A percentile compares a stretch with the other conserved stretches of the same genome.
phyloP scores from a whole-genome alignment of 2,888 invertebrate genomes.

The Helobdella robusta region DNA sequence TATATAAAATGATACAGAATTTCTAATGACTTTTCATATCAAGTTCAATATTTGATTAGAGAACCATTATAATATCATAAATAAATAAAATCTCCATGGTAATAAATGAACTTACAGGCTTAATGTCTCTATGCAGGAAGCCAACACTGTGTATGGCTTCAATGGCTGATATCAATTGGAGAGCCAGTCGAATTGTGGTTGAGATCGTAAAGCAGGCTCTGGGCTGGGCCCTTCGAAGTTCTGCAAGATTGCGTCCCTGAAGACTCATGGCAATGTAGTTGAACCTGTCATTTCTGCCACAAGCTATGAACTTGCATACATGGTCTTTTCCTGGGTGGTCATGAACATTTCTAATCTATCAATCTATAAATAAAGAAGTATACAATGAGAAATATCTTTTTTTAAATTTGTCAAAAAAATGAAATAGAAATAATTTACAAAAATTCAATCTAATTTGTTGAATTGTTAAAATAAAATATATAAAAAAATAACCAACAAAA shows the following conservation, averaged over 20 bases:
- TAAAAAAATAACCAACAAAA: too few relatives aligned
- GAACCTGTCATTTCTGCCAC: constrained; percentile 94
- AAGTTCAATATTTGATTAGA: neutral
- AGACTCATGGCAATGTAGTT: constrained; percentile 99
- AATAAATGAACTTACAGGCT: constrained; percentile 59
- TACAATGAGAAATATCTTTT: too few relatives aligned
- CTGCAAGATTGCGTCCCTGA: constrained; percentile 92
- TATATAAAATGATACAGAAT: neutral
- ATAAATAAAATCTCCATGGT: neutral
- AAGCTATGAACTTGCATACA: constrained; percentile 96
- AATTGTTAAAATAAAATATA: too few relatives aligned
- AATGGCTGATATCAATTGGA: constrained; percentile 78
- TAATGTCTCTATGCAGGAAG: constrained; percentile 95
- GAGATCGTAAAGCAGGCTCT: constrained; percentile 90
- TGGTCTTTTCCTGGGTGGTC: constrained; percentile 72
- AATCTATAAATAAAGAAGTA: too few relatives aligned
- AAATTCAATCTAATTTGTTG: too few relatives aligned
- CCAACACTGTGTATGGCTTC: constrained; percentile 96
- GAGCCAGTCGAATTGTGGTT: constrained; percentile 83
- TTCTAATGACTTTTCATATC: neutral
- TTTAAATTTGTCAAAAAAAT: too few relatives aligned
- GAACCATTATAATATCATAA: neutral
- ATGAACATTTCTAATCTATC: too few relatives aligned
- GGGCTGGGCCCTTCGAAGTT: constrained; percentile 82
- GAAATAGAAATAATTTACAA: too few relatives aligned